phyloP scores from a whole-genome alignment of 2,113 vertebrate genomes.

The Triplophysa dalaica region DNA sequence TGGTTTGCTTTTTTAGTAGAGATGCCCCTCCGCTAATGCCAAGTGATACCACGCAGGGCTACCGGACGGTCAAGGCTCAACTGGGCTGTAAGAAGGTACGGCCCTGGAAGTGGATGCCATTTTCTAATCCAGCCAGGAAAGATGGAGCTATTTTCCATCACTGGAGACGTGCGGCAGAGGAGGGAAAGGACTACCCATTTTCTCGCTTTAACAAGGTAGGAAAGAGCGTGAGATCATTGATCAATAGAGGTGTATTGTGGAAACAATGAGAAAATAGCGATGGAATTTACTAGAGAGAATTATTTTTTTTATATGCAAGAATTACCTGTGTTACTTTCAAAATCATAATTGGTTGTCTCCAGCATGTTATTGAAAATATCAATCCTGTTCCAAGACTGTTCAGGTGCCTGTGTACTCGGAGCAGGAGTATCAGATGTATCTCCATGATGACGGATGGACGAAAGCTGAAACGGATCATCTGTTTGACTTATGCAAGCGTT shows the following conservation, averaged over 20 bases:
- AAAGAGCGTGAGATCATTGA: no score
- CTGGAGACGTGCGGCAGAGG: constrained; percentile 94
- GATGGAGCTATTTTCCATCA: constrained; percentile 97
- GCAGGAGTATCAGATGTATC: constrained; percentile 97
- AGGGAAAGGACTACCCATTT: constrained; percentile 97
- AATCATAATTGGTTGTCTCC: neutral
- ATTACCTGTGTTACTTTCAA: no score
- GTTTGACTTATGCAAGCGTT: constrained; percentile 94
- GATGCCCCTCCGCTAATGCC: constrained; percentile 94
- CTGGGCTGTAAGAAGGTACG: constrained; percentile 96
- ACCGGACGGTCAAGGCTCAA: constrained; percentile 97
- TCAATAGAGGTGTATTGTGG: neutral
- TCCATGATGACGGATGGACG: constrained; percentile 96
- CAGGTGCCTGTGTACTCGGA: constrained; percentile 96
- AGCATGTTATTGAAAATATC: neutral
- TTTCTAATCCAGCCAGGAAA: constrained; percentile 92
- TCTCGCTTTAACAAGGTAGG: constrained; percentile 96
- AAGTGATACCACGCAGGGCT: constrained; percentile 96
- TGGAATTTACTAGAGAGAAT: no score
- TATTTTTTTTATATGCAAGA: no score
- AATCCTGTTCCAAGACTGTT: constrained; percentile 76
- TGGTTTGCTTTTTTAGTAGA: constrained; percentile 63
- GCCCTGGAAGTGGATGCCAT: constrained; percentile 99
- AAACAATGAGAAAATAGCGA: neutral
- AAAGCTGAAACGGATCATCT: constrained; percentile 97